Percentiles rank a stretch among this genome's conserved stretches.
Evolutionary conservation across 2,888 invertebrate species (phyloP).

Genomic region (Amblyteles armatorius): DNA sequence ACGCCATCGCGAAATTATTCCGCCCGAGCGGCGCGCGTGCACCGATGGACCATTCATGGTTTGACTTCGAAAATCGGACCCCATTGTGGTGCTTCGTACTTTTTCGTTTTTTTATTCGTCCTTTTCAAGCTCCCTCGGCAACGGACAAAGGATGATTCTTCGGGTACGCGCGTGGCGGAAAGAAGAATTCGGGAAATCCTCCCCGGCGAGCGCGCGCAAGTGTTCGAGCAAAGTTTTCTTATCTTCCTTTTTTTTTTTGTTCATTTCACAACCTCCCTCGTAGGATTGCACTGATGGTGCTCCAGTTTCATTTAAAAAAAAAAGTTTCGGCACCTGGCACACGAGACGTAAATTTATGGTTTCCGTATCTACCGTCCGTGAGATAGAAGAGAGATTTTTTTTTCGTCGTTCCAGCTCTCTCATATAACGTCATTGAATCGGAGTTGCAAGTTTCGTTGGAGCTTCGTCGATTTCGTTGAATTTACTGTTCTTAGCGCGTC

Average conservation of each 20-base stretch:
- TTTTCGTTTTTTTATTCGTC: slow-evolving; percentile 9
- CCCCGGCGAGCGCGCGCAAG: slow-evolving; percentile 41
- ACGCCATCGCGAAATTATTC: slow-evolving; percentile 61
- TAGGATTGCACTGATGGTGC: slow-evolving; percentile 51
- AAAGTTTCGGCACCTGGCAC: slow-evolving; percentile 31
- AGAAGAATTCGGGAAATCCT: slow-evolving; percentile 62
- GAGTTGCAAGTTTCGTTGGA: neutral
- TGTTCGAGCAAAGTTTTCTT: slow-evolving; percentile 56
- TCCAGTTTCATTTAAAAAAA: slow-evolving; percentile 35
- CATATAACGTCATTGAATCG: neutral
- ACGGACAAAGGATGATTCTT: slow-evolving; percentile 63
- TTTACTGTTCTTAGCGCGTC: neutral
- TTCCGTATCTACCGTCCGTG: neutral
- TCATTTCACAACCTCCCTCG: slow-evolving; percentile 22
- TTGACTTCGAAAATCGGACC: slow-evolving; percentile 64
- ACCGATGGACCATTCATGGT: slow-evolving; percentile 62
- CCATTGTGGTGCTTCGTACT: slow-evolving; percentile 59
- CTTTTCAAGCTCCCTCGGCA: slow-evolving; percentile 31
- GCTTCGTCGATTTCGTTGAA: neutral
- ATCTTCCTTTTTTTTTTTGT: neutral
- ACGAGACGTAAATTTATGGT: slow-evolving; percentile 18
- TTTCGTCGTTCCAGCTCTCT: neutral
- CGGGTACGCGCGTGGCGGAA: slow-evolving; percentile 36
- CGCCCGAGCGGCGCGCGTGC: slow-evolving; percentile 28
- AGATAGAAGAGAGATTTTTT: neutral